A percentile compares a stretch with the other conserved stretches of the same genome.
phyloP scores from a whole-genome alignment of 2,888 invertebrate species.

The Salpingus planirostris region DNA sequence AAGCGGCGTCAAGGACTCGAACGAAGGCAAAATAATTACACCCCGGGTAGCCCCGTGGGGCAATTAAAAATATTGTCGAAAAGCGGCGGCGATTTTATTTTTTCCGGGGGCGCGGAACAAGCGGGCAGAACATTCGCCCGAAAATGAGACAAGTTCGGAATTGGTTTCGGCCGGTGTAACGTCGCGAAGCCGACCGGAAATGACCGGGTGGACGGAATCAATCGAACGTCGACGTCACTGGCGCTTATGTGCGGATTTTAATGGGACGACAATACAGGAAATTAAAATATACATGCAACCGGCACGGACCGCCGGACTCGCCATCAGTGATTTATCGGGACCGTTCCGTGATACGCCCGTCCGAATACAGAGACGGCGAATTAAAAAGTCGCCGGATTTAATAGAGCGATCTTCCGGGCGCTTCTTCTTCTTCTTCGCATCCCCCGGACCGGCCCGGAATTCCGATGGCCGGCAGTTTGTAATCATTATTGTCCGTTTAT shows the following conservation, averaged over 20 bases:
- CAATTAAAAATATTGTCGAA: no score
- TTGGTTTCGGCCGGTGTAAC: conserved; percentile 27
- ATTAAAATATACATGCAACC: conserved; percentile 36
- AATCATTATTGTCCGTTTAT: conserved; percentile 31
- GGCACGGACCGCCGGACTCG: conserved; percentile 1
- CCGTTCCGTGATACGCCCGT: no score
- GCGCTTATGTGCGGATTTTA: conserved; percentile 32
- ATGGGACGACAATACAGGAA: conserved; percentile 40
- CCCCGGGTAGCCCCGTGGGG: no score
- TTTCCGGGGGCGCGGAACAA: background rate
- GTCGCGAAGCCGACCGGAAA: conserved; percentile 33
- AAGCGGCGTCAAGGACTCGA: no score
- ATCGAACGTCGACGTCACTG: conserved; percentile 34
- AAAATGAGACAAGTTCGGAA: conserved; percentile 28
- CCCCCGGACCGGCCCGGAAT: no score
- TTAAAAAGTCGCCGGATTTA: no score
- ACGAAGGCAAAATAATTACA: no score
- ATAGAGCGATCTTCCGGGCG: no score
- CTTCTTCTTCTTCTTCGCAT: no score
- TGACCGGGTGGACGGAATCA: conserved; percentile 36
- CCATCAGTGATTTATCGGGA: conserved; percentile 1
- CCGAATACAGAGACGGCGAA: no score
- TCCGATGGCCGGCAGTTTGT: no score
- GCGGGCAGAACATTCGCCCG: conserved; percentile 16
- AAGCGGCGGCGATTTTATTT: no score